Base-by-base conservation (phyloP, 2,888 invertebrate species). In the Drosophila basisetae region DNA sequence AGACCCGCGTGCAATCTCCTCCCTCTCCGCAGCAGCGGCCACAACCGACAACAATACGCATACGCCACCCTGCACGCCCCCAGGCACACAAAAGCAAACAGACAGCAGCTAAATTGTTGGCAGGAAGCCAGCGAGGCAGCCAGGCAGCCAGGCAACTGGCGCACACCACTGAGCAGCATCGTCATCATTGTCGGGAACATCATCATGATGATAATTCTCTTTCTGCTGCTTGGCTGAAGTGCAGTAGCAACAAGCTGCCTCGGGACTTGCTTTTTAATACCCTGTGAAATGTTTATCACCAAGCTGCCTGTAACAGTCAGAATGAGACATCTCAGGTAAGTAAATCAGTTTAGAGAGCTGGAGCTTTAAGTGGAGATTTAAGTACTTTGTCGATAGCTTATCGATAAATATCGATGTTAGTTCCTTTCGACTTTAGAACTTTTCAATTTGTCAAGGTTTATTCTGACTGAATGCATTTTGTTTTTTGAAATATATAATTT, bases 71-170 rank as follows among this genome's bases (percentile, higher is more conserved):
- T n/a, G 56, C 43, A 7, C 9, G 4, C 18, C 53, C 11, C 2
- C 37, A 10, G 60, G 56, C 75, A 30, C 30, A 33, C 25, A 52
- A 86, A 76, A 30, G 78, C 68, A 80, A 73, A 88, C 71, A 77
- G 77, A 68, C 78, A 80, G 78, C 67, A 70, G 65, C 80, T 83
- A 83, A 85, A 85, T 85, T 86, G 91, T 80, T 87, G 86, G 86
- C 86, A 87, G 79, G 70, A 79, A 79, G 91, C 91, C 86, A 86
- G 80, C 80, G 64, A 76, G 72, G 67, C 75, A 76, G 52, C 50
- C 16, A 76, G 72, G 67, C 75, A 76, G 52, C 50, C n/a, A 30
- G 61, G 67, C 76, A 68, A 59, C 76, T 68, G 73, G 49, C 82
- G 62, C 73, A 78, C 82, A 82, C 61, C 66, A 67, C 35, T 68